Base-by-base conservation (phyloP, 2,113 vertebrate genomes). In the Coturnix japonica region DNA sequence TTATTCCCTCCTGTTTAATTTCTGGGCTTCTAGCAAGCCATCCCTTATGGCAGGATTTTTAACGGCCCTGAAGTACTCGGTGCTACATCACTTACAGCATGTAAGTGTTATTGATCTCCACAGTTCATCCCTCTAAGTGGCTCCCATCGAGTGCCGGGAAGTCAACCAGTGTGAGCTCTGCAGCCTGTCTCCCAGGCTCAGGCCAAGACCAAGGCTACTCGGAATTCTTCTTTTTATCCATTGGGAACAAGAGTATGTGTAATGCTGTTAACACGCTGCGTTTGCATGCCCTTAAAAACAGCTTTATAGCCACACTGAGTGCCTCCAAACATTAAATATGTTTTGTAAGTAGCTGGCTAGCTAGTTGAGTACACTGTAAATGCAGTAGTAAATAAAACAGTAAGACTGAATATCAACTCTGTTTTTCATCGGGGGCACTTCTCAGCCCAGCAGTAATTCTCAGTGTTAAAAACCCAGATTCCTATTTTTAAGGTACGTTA, bases 321-420 rank as follows among this genome's bases (percentile, higher is more conserved):
- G 93, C 89, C 94, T 97, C 93, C 97, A 87, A 95, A 91, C 93
- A 94, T 97, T 96, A 97, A 97, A 96, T 92, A 96, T 91, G 81
- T 91, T 97, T 96, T 97, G 92, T 96, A 97, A 97, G 96, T 93
- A 96, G 95, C 54, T 97, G 90, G 92, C 96, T 96, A 97, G 97
- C 96, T 96, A 96, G 84, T 94, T 94, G 84, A 95, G 76, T 89
- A 84, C 92, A 88, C 95, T 94, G 80, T 96, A 97, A 97, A 97
- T 37, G 31, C 54, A 65, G 54, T 61, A 97, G 97, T 96, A 98
- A 97, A 97, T 94, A 97, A 96, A 97, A 96, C 94, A 96, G 28
- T 83, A 86, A 94, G 92, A 91, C 87, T 94, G 72, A 97, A 91
- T 88, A 96, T 83, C 86, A 90, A 89, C 90, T 91, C 31, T 91